Conservation (phyloP, 2,113 vertebrate species). For the Speoplatyrhinus poulsoni region DNA sequence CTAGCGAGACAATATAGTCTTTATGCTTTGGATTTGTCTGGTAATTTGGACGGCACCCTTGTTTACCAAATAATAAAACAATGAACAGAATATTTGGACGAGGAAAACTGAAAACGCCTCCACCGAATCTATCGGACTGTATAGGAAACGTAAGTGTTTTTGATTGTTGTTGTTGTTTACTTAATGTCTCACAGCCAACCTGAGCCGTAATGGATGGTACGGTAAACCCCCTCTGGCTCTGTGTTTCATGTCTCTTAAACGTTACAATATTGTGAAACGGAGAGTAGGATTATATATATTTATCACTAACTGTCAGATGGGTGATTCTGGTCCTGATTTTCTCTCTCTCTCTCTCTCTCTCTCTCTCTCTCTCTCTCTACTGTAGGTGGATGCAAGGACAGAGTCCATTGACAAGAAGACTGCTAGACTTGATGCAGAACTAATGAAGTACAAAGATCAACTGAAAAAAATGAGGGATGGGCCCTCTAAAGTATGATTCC, state of each 20-base stretch:
- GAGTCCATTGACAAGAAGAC: slow-evolving; percentile 98
- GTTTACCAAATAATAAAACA: slow-evolving; percentile 56
- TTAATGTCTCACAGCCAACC: neutral
- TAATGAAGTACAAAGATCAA: slow-evolving; percentile 96
- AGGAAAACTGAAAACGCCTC: slow-evolving; percentile 86
- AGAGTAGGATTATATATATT: too few species aligned
- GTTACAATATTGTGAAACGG: too few species aligned
- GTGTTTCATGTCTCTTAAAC: too few species aligned
- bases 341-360: neutral
- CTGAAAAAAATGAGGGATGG: slow-evolving; percentile 99
- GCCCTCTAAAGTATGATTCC: slow-evolving; percentile 85
- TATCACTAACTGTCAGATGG: neutral
- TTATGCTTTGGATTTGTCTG: slow-evolving; percentile 23
- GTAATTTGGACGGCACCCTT: neutral
- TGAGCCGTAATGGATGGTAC: too few species aligned
- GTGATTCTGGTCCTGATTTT: neutral
- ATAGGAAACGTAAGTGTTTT: slow-evolving; percentile 87
- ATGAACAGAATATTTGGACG: slow-evolving; percentile 97
- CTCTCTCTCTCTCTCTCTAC: neutral
- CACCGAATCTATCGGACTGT: slow-evolving; percentile 92
- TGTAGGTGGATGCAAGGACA: slow-evolving; percentile 90
- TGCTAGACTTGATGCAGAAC: slow-evolving; percentile 87
- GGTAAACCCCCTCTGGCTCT: too few species aligned
- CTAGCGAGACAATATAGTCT: slow-evolving; percentile 19
- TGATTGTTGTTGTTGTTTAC: slow-evolving; percentile 42